phyloP scores from a whole-genome alignment of 2,888 invertebrate genomes.

The Euproctis similis region DNA sequence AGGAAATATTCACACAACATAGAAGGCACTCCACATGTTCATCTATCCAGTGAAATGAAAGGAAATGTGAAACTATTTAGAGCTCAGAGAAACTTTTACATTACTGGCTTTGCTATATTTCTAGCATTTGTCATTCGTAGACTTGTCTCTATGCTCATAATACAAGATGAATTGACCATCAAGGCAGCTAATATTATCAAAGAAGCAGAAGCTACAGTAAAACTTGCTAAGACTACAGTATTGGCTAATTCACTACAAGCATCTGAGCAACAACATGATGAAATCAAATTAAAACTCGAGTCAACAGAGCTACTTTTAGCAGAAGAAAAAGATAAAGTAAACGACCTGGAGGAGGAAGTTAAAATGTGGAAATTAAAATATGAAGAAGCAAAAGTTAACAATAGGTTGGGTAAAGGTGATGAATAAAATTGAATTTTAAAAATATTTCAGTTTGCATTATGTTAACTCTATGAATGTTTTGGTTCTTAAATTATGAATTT shows the following conservation, averaged over 20 bases:
- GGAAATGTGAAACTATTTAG: conserved; percentile 83
- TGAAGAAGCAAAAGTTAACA: conserved; percentile 25
- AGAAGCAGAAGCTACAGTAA: conserved; percentile 80
- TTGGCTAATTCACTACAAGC: conserved; percentile 32
- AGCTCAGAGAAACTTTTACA: conserved; percentile 87
- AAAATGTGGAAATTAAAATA: conserved; percentile 43
- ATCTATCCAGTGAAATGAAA: conserved; percentile 79
- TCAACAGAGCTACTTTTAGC: conserved; percentile 30
- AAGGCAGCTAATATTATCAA: conserved; percentile 80
- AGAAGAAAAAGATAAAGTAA: conserved; percentile 31
- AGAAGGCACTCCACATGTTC: conserved; percentile 44
- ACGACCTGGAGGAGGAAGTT: conserved; percentile 39
- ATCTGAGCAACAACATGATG: conserved; percentile 27
- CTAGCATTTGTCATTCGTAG: conserved; percentile 81
- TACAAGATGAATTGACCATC: conserved; percentile 77
- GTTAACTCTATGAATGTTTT: too few species aligned
- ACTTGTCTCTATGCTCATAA: conserved; percentile 78
- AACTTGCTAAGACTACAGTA: conserved; percentile 48
- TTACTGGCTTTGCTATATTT: conserved; percentile 85
- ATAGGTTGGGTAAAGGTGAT: conserved; percentile 28
- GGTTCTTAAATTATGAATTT: too few species aligned
- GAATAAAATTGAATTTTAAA: conserved; percentile 7
- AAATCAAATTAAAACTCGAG: conserved; percentile 34
- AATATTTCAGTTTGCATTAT: neutral
- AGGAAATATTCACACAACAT: conserved; percentile 77